Evolutionary conservation across 1,140 invertebrate genomes (phyloP).

Genomic region (Dryas iulia): DNA sequence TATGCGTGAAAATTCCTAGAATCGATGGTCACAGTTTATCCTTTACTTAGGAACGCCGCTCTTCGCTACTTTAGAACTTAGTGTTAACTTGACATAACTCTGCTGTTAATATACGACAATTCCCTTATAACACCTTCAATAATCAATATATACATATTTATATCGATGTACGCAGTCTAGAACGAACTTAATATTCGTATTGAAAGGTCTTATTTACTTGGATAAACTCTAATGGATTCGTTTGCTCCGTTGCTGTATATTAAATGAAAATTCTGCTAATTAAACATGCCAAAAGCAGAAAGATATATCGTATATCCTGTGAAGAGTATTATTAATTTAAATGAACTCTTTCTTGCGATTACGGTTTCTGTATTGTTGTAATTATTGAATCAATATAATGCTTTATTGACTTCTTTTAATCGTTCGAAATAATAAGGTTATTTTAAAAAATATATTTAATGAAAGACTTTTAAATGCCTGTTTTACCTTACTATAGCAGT

Average conservation of each 20-base stretch:
- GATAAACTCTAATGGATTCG: slow-evolving; percentile 3
- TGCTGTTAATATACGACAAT: not conserved
- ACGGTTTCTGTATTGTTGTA: not conserved
- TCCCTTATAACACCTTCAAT: not conserved
- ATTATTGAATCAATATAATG: not conserved
- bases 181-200: not conserved
- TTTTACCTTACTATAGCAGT: too few relatives aligned
- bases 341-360: not conserved
- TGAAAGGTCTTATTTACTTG: slow-evolving; percentile 1
- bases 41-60: not conserved
- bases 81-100: slow-evolving; percentile 10
- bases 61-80: slow-evolving; percentile 12
- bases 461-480: too few relatives aligned
- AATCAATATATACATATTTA: not conserved
- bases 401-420: too few relatives aligned
- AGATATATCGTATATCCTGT: not conserved
- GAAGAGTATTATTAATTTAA: not conserved
- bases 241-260: not conserved
- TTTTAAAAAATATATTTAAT: too few relatives aligned
- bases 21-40: slow-evolving; percentile 39
- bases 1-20: slow-evolving; percentile 50
- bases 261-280: slow-evolving; percentile 3
- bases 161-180: not conserved
- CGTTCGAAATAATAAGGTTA: too few relatives aligned
- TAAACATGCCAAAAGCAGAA: not conserved